A percentile compares a stretch with the other conserved stretches of the same genome.
Evolutionary conservation across 1,140 invertebrate species (phyloP).

Genomic region (Pseudomyrmex dendroicus): DNA sequence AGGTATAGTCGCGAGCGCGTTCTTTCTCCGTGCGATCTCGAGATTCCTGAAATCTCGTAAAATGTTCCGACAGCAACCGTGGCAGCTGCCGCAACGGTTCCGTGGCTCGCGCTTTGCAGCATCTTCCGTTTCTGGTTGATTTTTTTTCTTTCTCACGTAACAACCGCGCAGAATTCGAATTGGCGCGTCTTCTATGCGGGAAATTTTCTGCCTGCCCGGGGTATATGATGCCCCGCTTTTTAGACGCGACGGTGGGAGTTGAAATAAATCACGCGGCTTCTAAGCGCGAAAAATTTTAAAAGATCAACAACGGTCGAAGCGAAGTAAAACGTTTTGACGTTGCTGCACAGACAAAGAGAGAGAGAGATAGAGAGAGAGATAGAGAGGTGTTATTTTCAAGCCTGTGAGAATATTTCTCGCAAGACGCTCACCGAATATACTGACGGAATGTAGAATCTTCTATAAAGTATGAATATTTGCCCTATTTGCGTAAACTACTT

Average conservation of each 20-base stretch:
- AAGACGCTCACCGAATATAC: too few species aligned
- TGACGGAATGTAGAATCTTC: too few species aligned
- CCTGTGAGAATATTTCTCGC: too few species aligned
- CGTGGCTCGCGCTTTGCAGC: conserved; percentile 21
- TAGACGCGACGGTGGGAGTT: background rate
- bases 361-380: too few species aligned
- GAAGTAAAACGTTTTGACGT: background rate
- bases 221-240: conserved; percentile 11
- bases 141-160: conserved; percentile 4
- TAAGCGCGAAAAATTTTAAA: background rate
- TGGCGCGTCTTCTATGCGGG: background rate
- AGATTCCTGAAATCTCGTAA: conserved; percentile 63
- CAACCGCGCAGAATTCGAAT: conserved; percentile 22
- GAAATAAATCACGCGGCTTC: background rate
- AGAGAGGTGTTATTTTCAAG: too few species aligned
- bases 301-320: background rate
- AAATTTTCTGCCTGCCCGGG: background rate
- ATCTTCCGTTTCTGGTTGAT: background rate
- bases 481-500: too few species aligned
- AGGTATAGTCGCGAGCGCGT: conserved; percentile 1
- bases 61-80: conserved; percentile 16
- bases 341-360: too few species aligned
- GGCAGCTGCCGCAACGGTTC: conserved; percentile 44
- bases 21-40: conserved; percentile 21
- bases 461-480: too few species aligned